Base-by-base conservation (phyloP, 2,888 invertebrate genomes). In the Catocala fraxini region DNA sequence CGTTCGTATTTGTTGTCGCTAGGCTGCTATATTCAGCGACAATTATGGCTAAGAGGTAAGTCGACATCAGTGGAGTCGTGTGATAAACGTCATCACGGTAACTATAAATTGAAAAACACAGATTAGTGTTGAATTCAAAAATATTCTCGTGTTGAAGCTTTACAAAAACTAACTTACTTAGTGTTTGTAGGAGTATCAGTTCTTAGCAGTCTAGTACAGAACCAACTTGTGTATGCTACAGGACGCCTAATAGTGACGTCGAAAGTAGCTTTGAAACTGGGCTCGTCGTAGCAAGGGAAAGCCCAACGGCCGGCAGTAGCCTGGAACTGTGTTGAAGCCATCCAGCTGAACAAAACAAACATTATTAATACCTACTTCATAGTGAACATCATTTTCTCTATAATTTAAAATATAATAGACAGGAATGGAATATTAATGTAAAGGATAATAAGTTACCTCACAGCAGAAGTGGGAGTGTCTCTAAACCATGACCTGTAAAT, bases 221-320 rank as follows among this genome's bases (percentile, higher is more conserved):
- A 90, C 84, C 95, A 94, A 69, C 93, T 91, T 1, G 81, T 88
- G 83, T 91, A 93, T n/a, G 84, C 85, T 0, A 54, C 57, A 0
- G 95, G 94, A 43, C 96, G 95, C 42, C 95, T 95, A 68, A 98
- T 95, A 61, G 94, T 95, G 34, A 98, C 94, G 11, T 94, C 89
- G 71, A 98, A 98, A 6, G 94, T 96, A 0, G 98, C 97, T 82
- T 98, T 97, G 82, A 97, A 96, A n/a, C 95, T 95, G 0, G 98
- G 98, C 73, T 98, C 97, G 79, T 97, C 97, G 76, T 97, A 97
- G 76, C 97, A 96, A 33, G 97, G 97, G 85, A 98, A 97, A 0
- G 96, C 97, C 71, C 92, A 92, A 15, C 97, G 95, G 0, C 96
- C 96, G 62, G 96, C 89, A 1, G 96, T 95, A 0, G 96, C 94